Conservation (phyloP, 2,888 invertebrate species). For the Dichetophora obliterata region DNA sequence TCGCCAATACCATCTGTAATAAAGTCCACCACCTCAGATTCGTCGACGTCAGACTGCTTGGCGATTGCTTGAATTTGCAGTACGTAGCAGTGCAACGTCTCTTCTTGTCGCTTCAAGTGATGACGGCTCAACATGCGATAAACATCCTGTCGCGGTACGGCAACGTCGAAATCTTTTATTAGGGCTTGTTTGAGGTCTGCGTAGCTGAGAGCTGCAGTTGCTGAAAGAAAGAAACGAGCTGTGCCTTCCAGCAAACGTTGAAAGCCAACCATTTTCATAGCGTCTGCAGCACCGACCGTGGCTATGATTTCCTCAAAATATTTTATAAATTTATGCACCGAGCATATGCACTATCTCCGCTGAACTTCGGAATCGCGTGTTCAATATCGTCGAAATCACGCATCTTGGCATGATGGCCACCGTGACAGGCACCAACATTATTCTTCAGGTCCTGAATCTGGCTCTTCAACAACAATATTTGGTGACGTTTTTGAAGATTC, state of each 20-base stretch:
- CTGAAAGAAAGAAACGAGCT: constrained; percentile 16
- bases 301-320: constrained; percentile 34
- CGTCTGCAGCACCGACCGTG: not conserved
- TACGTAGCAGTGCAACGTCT: constrained; percentile 12
- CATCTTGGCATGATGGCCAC: not conserved
- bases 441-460: no score
- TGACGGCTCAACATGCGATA: constrained; percentile 26
- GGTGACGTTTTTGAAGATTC: no score
- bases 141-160: constrained; percentile 34
- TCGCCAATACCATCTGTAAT: constrained; percentile 31
- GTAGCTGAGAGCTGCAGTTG: constrained; percentile 21
- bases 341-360: constrained; percentile 3
- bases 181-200: constrained; percentile 22
- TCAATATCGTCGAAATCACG: constrained; percentile 25
- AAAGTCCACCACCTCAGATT: constrained; percentile 32
- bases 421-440: no score
- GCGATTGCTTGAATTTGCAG: no score
- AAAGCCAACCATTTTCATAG: constrained; percentile 22
- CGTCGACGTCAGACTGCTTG: constrained; percentile 24
- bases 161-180: constrained; percentile 22
- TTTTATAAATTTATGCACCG: not conserved
- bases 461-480: no score
- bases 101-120: constrained; percentile 24
- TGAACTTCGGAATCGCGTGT: constrained; percentile 25
- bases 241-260: constrained; percentile 27